phyloP scores from a whole-genome alignment of 30 jellyfish, hydroid and myxozoan genomes.

The Clytia hemisphaerica region DNA sequence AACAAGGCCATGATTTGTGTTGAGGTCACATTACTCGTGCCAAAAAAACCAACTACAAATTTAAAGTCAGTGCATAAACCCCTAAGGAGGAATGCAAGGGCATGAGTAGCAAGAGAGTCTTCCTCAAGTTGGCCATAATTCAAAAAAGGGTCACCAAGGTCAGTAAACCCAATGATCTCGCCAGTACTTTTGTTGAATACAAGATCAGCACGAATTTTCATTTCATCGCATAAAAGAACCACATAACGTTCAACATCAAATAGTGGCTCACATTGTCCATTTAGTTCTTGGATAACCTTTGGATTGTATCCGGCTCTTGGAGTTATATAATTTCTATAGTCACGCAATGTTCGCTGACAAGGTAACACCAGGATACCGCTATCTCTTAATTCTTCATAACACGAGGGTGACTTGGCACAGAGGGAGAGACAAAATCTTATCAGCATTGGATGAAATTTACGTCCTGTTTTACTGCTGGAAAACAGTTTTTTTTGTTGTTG shows the following conservation, averaged over 20 bases:
- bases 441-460: constrained; percentile 30
- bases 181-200: constrained; percentile 42
- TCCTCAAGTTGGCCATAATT: constrained; percentile 16
- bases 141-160: constrained; percentile 38
- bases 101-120: constrained; percentile 43
- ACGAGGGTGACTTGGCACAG: constrained; percentile 41
- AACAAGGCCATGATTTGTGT: constrained; percentile 47
- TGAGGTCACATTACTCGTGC: constrained; percentile 29
- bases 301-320: constrained; percentile 42
- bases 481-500: constrained; percentile 20
- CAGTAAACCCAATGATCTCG: constrained; percentile 35
- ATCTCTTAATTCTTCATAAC: constrained; percentile 39
- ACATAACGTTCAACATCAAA: constrained; percentile 34
- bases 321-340: constrained; percentile 35
- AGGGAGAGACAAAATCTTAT: constrained; percentile 38
- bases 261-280: constrained; percentile 1
- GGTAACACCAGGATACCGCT: constrained; percentile 29
- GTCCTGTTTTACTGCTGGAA: constrained; percentile 9
- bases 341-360: constrained; percentile 29
- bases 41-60: constrained; percentile 34
- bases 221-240: constrained; percentile 30
- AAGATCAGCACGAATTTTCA: constrained; percentile 41
- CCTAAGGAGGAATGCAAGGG: constrained; percentile 27
- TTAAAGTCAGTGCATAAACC: constrained; percentile 27
- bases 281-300: constrained; percentile 18